phyloP scores from a whole-genome alignment of 2,888 invertebrate genomes.

The Mycalesis mineus region DNA sequence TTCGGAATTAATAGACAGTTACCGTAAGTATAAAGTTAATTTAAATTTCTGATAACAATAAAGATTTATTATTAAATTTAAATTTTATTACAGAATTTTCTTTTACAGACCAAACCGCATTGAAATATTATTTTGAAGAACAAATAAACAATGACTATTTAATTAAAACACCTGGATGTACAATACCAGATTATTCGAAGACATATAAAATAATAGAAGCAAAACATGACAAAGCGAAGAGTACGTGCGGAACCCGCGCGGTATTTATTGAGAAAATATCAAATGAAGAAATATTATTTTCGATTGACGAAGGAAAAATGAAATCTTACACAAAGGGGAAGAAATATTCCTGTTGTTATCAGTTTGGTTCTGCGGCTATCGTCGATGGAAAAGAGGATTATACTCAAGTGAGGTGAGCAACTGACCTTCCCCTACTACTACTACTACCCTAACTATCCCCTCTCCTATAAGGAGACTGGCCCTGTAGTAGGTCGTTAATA shows the following conservation, averaged over 20 bases:
- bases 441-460: no score
- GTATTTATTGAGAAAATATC: conserved; percentile 39
- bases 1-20: neutral
- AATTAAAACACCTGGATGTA: conserved; percentile 51
- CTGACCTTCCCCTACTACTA: neutral
- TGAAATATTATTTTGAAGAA: neutral
- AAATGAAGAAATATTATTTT: conserved; percentile 37
- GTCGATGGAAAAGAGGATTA: conserved; percentile 35
- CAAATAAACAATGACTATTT: conserved; percentile 37
- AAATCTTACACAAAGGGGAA: conserved; percentile 29
- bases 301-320: conserved; percentile 38
- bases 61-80: no score
- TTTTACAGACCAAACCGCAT: neutral
- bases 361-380: conserved; percentile 38
- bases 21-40: neutral
- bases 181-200: conserved; percentile 50
- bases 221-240: conserved; percentile 17
- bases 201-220: conserved; percentile 36
- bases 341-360: conserved; percentile 44
- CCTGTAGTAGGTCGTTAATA: no score
- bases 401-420: conserved; percentile 38
- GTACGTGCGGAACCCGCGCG: conserved; percentile 42
- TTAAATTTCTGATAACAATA: neutral
- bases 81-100: neutral
- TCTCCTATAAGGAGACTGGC: no score